Base-by-base conservation (phyloP, 2,888 invertebrate species). In the Hemistola chrysoprasaria region DNA sequence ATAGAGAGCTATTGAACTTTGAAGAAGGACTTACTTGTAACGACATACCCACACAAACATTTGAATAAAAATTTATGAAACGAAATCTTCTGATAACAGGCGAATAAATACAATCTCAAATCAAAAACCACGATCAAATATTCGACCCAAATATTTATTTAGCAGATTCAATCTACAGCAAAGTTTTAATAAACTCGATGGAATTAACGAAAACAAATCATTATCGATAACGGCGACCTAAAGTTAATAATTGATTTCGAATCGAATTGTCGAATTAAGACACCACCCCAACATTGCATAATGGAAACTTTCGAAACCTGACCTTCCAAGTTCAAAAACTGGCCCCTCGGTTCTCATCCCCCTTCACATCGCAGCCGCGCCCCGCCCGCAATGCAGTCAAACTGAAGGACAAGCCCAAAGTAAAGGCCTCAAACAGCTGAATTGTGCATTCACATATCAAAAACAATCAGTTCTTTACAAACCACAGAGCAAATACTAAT, bases 361-460 rank as follows among this genome's bases (percentile, higher is more conserved):
- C 52, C 46, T 48, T 49, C 56, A 59, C 59, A 52, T 46, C 45
- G 10, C 38, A 60, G 64, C 64, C 71, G 60, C 65, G 58, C 72
- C 64, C 68, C 55, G 50, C 66, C 84, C 85, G 87, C 86, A 86
- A 74, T 87, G 87, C 87, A 85, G 87, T 73, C 71, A 70, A 75
- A 70, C 70, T 75, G 73, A 80, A 75, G 75, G 74, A 74, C 76
- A 59, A 61, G 57, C 55, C 54, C 16, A 16, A 56, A 74, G 74
- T 71, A 72, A 63, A 48, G 44, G 56, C 41, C 50, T 26, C 32
- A 23, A 31, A 33, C 25, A 30, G 48, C 50, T 62, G 54, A 61
- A 65, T 63, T 56, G 56, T 59, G 53, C 53, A 52, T 53, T 55
- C 43, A 53, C 49, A 41, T 47, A 48, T 43, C 44, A 33, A 8